Percentiles rank a stretch among this genome's conserved stretches.
Evolutionary conservation across 2,888 invertebrate genomes (phyloP).

Genomic region (Hermaeophaga mercurialis): DNA sequence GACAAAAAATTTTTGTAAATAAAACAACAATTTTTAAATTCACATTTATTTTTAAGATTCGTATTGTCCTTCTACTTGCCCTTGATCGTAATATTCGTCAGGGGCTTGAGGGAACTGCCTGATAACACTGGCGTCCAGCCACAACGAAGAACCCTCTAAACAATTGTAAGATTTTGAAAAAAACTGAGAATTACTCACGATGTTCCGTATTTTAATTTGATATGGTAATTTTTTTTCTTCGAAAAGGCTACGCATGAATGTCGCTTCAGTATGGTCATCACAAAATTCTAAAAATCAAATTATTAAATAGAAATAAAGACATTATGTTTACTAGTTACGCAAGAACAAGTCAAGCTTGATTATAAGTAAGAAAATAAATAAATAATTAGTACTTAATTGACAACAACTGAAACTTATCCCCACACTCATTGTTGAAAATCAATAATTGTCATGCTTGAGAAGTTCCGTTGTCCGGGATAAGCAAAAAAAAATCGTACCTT

Average conservation of each 20-base stretch:
- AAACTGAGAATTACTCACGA: constrained; percentile 13
- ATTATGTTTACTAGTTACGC: too few species aligned
- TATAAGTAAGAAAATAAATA: too few species aligned
- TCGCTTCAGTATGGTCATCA: constrained; percentile 16
- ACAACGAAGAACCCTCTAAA: constrained; percentile 9
- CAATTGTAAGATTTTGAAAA: constrained; percentile 11
- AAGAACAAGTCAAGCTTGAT: too few species aligned
- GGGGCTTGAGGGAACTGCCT: constrained; percentile 15
- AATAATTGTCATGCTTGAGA: too few species aligned
- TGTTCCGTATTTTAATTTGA: constrained; percentile 10
- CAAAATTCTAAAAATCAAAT: constrained; percentile 15
- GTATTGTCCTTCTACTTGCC: background rate
- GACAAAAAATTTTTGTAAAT: too few species aligned
- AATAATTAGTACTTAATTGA: too few species aligned
- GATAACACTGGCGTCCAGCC: constrained; percentile 16
- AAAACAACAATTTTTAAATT: background rate
- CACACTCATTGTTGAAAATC: too few species aligned
- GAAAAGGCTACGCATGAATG: constrained; percentile 12
- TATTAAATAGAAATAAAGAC: too few species aligned
- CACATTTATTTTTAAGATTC: background rate
- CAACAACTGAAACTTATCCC: too few species aligned
- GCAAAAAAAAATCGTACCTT: constrained; percentile 24
- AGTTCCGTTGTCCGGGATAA: too few species aligned
- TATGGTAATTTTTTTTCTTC: constrained; percentile 8
- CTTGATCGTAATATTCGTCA: constrained; percentile 7